Conservation (phyloP, 1,140 invertebrate species). For the Cryptotermes secundus region DNA sequence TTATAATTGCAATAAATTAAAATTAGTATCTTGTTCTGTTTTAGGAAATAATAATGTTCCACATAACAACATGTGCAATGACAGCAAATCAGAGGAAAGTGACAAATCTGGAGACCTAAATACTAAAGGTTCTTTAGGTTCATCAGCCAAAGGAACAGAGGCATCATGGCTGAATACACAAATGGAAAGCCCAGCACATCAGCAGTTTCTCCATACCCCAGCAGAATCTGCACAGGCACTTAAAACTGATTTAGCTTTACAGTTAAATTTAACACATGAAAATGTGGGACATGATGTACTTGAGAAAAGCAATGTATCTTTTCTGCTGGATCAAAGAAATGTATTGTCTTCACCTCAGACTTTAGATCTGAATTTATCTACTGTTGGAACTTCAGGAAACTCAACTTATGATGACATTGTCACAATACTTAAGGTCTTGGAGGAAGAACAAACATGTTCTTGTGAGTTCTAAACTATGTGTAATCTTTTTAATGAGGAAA, state of each 20-base stretch:
- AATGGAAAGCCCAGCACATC: not conserved
- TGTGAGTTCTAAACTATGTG: not conserved
- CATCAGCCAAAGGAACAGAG: not conserved
- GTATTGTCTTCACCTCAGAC: not conserved
- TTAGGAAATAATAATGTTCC: not conserved
- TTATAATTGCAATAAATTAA: too few relatives aligned
- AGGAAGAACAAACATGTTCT: constrained; percentile 41
- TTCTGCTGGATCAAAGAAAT: not conserved
- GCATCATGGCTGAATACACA: not conserved
- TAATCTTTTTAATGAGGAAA: not conserved
- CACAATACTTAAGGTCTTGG: constrained; percentile 40
- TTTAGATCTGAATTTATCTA: not conserved
- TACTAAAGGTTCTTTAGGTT: not conserved
- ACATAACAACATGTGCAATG: not conserved
- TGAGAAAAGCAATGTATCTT: not conserved
- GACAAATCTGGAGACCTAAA: not conserved
- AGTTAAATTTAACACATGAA: not conserved
- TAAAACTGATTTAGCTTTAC: not conserved
- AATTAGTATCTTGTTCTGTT: not conserved
- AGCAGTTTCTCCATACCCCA: not conserved
- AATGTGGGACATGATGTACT: not conserved
- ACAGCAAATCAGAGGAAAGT: not conserved
- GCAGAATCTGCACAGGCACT: not conserved
- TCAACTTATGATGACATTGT: constrained; percentile 41
- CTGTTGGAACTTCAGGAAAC: not conserved